Conservation (phyloP, 2,888 invertebrate genomes). For the Ectemnius cavifrons region DNA sequence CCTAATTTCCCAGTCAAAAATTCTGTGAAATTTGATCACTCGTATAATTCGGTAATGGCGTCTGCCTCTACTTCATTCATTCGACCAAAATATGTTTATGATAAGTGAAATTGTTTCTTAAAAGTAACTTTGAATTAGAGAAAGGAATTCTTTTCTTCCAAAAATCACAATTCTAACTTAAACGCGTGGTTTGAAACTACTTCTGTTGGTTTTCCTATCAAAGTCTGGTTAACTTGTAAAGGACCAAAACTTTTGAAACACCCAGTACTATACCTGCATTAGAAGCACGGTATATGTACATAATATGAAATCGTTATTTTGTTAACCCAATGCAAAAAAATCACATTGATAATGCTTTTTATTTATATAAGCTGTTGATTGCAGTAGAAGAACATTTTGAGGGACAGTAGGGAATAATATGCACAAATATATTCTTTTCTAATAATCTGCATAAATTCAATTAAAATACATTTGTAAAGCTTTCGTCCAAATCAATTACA, state of each 20-base stretch:
- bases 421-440: too few species aligned
- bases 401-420: too few species aligned
- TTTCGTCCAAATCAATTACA: too few species aligned
- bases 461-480: too few species aligned
- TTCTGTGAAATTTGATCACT: constrained; percentile 22
- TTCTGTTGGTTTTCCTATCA: not conserved
- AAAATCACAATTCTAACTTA: not conserved
- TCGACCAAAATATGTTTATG: constrained; percentile 29
- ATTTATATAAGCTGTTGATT: too few species aligned
- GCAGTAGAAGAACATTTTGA: too few species aligned
- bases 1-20: not conserved
- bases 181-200: not conserved
- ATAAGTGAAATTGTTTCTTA: constrained; percentile 10
- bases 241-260: not conserved
- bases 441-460: too few species aligned
- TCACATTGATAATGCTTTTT: too few species aligned
- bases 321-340: too few species aligned
- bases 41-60: constrained; percentile 46
- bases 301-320: too few species aligned
- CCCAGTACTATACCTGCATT: not conserved
- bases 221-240: not conserved
- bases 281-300: too few species aligned
- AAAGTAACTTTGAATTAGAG: not conserved
- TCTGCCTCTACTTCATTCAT: constrained; percentile 22
- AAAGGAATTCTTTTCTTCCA: not conserved